A percentile compares a stretch with the other conserved stretches of the same genome.
Conservation (phyloP, 2,888 invertebrate genomes). For the Lepetodrilus schrolli region DNA sequence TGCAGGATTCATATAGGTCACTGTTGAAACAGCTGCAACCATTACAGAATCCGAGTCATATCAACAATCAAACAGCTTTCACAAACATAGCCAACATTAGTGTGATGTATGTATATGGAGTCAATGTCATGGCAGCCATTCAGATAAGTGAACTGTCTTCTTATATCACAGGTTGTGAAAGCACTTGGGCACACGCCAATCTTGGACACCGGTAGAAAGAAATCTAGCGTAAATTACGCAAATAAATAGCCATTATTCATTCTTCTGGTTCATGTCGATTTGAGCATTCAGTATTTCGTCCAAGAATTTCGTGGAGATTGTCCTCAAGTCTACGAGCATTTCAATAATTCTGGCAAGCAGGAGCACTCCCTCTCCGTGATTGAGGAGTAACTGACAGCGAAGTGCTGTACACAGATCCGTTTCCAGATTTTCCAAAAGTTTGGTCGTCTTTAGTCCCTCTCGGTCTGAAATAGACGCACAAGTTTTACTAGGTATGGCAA, state of each 20-base stretch:
- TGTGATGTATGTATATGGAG: neutral
- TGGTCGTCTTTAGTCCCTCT: slow-evolving; percentile 46
- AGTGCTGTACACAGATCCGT: slow-evolving; percentile 64
- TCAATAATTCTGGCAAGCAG: slow-evolving; percentile 58
- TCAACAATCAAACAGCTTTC: too few species aligned
- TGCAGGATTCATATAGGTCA: too few species aligned
- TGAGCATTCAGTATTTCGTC: slow-evolving; percentile 61
- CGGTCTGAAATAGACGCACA: slow-evolving; percentile 50
- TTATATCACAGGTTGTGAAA: slow-evolving; percentile 8
- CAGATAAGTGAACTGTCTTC: neutral
- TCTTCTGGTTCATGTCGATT: slow-evolving; percentile 48
- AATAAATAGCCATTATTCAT: too few species aligned
- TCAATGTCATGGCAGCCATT: neutral
- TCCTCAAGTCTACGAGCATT: slow-evolving; percentile 57
- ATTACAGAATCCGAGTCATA: too few species aligned
- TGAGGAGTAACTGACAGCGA: slow-evolving; percentile 67
- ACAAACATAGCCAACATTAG: neutral
- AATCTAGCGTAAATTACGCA: too few species aligned
- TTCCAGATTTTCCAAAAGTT: slow-evolving; percentile 62
- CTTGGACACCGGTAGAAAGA: too few species aligned
- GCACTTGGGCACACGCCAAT: too few species aligned
- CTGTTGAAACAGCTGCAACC: too few species aligned
- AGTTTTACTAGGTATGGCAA: too few species aligned
- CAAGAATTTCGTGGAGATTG: slow-evolving; percentile 56
- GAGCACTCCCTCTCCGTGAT: slow-evolving; percentile 60